Evolutionary conservation across 2,113 vertebrate species (phyloP).

Genomic region (Ammospiza caudacuta): DNA sequence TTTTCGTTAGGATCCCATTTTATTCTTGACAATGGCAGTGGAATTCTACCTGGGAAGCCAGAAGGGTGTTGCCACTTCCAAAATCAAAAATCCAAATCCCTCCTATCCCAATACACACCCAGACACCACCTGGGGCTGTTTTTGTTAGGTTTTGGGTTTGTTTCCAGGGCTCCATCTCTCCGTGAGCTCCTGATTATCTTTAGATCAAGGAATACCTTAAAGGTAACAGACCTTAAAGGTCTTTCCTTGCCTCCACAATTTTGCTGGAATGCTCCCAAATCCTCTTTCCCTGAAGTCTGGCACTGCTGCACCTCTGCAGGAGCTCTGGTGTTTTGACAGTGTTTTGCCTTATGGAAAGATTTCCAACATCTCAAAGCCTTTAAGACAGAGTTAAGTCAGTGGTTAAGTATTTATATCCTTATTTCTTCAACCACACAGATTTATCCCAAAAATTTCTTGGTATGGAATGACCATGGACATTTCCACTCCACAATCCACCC

Average conservation of each 20-base stretch:
- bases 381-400: neutral
- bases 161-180: neutral
- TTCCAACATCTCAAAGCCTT: neutral
- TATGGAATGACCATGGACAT: neutral
- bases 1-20: neutral
- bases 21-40: neutral
- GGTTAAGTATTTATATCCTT: neutral
- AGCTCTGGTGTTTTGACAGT: neutral
- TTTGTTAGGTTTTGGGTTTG: neutral
- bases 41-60: neutral
- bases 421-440: neutral
- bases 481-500: neutral
- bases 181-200: neutral
- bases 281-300: neutral
- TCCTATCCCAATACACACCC: neutral
- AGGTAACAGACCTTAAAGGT: neutral
- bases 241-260: neutral
- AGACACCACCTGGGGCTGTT: neutral
- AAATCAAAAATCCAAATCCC: neutral
- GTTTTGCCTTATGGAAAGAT: neutral
- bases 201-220: neutral
- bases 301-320: neutral
- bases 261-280: neutral
- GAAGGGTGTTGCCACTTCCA: neutral
- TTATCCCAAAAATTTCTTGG: neutral